Conservation (phyloP, 1,140 invertebrate genomes). For the Micrasema minimum region DNA sequence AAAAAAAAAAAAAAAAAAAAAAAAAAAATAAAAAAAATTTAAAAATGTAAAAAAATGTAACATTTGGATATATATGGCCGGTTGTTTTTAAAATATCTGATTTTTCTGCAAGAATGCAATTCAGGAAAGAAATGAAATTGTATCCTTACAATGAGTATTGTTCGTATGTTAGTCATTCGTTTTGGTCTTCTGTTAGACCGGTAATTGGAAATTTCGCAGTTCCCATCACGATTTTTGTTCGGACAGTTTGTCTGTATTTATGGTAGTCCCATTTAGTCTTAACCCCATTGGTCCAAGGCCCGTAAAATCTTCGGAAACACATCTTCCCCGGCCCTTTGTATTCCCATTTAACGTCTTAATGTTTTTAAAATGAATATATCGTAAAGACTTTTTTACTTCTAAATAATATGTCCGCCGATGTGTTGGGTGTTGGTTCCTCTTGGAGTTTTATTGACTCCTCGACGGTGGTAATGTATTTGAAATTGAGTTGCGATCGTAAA, state of each 20-base stretch:
- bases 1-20: too few relatives aligned
- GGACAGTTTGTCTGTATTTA: slow-evolving; percentile 44
- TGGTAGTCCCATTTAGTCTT: slow-evolving; percentile 24
- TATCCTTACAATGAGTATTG: too few relatives aligned
- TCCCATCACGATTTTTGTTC: slow-evolving; percentile 5
- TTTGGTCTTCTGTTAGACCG: not conserved
- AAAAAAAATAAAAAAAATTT: too few relatives aligned
- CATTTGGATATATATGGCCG: too few relatives aligned
- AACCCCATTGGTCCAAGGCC: slow-evolving; percentile 12
- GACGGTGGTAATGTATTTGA: slow-evolving; percentile 22
- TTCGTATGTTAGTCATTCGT: too few relatives aligned
- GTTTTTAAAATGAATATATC: slow-evolving; percentile 46
- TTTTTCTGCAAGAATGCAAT: too few relatives aligned
- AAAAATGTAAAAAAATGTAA: too few relatives aligned
- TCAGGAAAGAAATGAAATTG: too few relatives aligned
- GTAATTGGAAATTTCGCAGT: slow-evolving; percentile 48
- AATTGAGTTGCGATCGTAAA: slow-evolving; percentile 43
- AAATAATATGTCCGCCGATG: slow-evolving; percentile 43
- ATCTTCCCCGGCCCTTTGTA: slow-evolving; percentile 10
- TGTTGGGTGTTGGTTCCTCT: slow-evolving; percentile 31
- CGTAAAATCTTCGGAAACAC: slow-evolving; percentile 28
- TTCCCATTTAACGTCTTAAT: slow-evolving; percentile 47
- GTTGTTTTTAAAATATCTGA: too few relatives aligned
- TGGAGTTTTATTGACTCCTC: slow-evolving; percentile 32
- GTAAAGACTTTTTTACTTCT: slow-evolving; percentile 46